These are phyloP conservation scores for Sarcoramphus papa DNA, from an alignment of 2,797 vertebrate species.

Conservation along the genomic window DNA sequence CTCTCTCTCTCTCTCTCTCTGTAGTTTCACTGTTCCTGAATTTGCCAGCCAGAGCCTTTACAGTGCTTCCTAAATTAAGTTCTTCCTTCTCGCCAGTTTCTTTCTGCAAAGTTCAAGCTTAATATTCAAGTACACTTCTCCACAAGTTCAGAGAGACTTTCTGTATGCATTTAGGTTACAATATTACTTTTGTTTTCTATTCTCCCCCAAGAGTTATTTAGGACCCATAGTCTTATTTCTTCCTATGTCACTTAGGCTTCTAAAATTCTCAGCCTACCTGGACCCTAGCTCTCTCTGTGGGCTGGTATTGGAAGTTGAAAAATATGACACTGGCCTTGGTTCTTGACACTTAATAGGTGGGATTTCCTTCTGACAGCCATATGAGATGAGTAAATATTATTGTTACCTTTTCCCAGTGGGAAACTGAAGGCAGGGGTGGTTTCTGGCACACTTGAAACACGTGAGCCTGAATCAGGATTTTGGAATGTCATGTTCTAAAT, in stretches of 20 bases:
- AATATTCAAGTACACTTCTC: neutral
- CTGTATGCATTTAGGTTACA: neutral
- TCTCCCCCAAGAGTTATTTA: neutral
- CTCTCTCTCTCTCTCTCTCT: neutral
- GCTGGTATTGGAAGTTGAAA: neutral
- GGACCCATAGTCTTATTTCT: neutral
- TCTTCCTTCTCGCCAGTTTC: neutral
- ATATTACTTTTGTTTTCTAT: neutral
- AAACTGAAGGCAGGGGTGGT: neutral
- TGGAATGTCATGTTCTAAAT: neutral
- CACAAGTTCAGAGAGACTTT: neutral
- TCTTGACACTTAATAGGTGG: neutral
- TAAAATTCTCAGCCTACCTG: neutral
- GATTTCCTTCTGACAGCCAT: neutral
- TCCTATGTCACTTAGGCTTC: neutral
- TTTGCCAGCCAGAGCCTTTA: neutral
- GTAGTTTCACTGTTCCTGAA: neutral
- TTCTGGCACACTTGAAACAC: neutral
- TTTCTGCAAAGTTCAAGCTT: neutral
- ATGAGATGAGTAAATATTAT: neutral
- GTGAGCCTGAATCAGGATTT: neutral
- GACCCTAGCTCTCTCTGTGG: neutral
- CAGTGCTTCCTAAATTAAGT: neutral
- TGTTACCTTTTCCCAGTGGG: neutral
- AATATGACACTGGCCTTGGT: neutral